Conservation (phyloP, 2,888 invertebrate genomes). For the Priocnemis perturbator region DNA sequence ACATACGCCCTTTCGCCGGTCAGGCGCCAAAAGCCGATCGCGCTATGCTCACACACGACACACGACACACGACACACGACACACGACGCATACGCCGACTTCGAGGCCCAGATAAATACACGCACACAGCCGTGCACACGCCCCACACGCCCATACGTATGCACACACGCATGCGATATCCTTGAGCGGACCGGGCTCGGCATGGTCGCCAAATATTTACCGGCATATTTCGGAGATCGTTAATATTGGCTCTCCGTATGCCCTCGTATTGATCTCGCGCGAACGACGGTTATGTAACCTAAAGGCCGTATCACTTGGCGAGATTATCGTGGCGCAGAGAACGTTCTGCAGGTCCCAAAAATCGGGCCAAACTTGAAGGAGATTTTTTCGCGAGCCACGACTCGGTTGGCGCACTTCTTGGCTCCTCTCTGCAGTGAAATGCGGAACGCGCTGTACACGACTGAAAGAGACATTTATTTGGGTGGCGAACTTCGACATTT, state of each 20-base stretch:
- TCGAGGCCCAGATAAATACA: conserved; percentile 12
- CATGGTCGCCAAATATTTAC: conserved; percentile 63
- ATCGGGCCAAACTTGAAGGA: conserved; percentile 2
- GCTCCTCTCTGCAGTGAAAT: too few species aligned
- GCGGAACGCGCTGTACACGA: too few species aligned
- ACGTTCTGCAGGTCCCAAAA: conserved; percentile 16
- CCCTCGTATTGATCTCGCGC: conserved; percentile 54
- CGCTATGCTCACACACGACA: conserved; percentile 2
- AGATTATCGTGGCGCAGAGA: conserved; percentile 39
- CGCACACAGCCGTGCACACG: not conserved
- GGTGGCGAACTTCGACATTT: too few species aligned
- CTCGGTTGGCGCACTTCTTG: not conserved
- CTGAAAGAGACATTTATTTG: too few species aligned
- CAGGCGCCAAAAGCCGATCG: conserved; percentile 48
- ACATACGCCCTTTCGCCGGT: conserved; percentile 46
- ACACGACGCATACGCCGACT: conserved; percentile 7
- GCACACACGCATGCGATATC: conserved; percentile 49
- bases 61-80: conserved; percentile 5
- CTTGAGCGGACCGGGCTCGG: conserved; percentile 52
- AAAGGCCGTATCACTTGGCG: conserved; percentile 45
- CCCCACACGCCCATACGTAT: not conserved
- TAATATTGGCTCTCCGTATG: conserved; percentile 61
- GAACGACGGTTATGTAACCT: conserved; percentile 48
- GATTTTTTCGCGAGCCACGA: too few species aligned
- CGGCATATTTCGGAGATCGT: conserved; percentile 64